A percentile compares a stretch with the other conserved stretches of the same genome.
Evolutionary conservation across 2,888 invertebrate species (phyloP).

Genomic region (Adelphocoris suturalis): DNA sequence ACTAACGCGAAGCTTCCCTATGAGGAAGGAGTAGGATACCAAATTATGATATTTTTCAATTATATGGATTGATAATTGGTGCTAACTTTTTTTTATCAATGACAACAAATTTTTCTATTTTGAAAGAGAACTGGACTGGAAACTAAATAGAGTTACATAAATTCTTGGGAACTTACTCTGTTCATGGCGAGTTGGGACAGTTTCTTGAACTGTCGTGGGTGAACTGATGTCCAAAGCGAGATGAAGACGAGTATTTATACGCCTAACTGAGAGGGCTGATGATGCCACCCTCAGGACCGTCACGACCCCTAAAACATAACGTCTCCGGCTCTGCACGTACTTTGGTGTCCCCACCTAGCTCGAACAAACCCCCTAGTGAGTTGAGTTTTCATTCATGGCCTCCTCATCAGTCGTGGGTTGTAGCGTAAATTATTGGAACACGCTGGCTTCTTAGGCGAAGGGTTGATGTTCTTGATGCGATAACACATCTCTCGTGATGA

Average conservation of each 20-base stretch:
- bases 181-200: slow-evolving; percentile 51
- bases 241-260: slow-evolving; percentile 53
- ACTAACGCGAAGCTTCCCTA: too few species aligned
- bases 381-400: not conserved
- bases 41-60: too few species aligned
- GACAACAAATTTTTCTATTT: too few species aligned
- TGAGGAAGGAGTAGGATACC: too few species aligned
- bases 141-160: not conserved
- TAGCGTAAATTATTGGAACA: slow-evolving; percentile 12
- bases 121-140: too few species aligned
- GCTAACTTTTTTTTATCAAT: too few species aligned
- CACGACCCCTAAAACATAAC: slow-evolving; percentile 61
- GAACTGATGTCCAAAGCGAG: slow-evolving; percentile 21
- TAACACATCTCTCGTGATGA: slow-evolving; percentile 35
- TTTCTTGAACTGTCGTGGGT: slow-evolving; percentile 51
- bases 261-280: not conserved
- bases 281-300: slow-evolving; percentile 49
- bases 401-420: not conserved
- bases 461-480: not conserved
- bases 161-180: slow-evolving; percentile 1
- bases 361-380: not conserved
- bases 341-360: not conserved
- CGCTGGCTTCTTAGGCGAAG: not conserved
- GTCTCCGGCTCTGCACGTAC: not conserved
- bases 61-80: too few species aligned